Conservation (phyloP, 1,140 invertebrate genomes). For the Leptonema lineaticorne region DNA sequence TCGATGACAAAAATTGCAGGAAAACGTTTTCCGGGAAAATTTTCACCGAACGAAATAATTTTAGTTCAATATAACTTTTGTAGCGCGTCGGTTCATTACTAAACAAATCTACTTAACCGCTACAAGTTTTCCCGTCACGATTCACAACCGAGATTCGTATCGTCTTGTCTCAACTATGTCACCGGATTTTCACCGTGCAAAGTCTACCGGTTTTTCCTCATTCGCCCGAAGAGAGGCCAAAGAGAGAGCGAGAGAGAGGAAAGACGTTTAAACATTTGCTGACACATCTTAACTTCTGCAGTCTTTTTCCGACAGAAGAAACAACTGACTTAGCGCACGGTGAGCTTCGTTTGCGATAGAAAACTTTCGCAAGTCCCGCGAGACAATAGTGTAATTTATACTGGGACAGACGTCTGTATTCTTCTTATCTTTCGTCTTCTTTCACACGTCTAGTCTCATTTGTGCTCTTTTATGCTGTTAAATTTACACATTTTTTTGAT, state of each 20-base stretch:
- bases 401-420: background rate
- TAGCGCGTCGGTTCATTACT: background rate
- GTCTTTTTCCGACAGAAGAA: background rate
- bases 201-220: background rate
- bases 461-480: background rate
- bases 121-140: slow-evolving; percentile 12
- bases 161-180: background rate
- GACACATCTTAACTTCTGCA: slow-evolving; percentile 12
- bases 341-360: slow-evolving; percentile 3
- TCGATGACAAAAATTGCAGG: too few relatives aligned
- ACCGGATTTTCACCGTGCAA: too few relatives aligned
- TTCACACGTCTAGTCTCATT: background rate
- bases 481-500: too few relatives aligned
- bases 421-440: background rate
- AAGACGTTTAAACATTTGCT: slow-evolving; percentile 14
- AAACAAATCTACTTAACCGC: background rate
- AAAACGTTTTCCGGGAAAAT: too few relatives aligned
- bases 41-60: too few relatives aligned
- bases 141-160: background rate
- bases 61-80: background rate
- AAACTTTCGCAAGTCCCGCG: background rate
- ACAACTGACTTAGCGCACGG: background rate
- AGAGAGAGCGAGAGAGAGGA: background rate
- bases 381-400: slow-evolving; percentile 10
- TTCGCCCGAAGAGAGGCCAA: background rate